These are phyloP conservation scores for Whitmania pigra DNA, from an alignment of 1,140 invertebrate species.

Conservation along the genomic window DNA sequence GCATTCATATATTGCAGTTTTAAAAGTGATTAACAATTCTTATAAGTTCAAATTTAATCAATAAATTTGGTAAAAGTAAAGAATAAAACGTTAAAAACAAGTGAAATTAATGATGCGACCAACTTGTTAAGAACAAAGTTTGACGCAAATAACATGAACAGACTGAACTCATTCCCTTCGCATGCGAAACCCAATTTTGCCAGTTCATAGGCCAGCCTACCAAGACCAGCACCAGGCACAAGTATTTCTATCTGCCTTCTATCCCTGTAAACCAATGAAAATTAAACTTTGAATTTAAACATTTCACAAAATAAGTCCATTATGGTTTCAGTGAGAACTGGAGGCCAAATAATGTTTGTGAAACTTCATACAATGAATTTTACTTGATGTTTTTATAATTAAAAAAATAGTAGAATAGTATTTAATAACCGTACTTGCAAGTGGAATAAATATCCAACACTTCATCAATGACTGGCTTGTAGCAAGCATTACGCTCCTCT, in stretches of 20 bases:
- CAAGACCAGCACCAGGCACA: conserved; percentile 86
- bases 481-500: conserved; percentile 70
- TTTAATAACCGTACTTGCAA: not conserved
- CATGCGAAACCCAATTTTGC: conserved; percentile 73
- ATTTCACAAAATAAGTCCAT: not conserved
- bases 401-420: not conserved
- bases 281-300: not conserved
- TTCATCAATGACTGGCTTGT: conserved; percentile 76
- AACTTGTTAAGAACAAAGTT: conserved; percentile 86
- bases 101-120: conserved; percentile 21
- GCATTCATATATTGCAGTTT: not conserved
- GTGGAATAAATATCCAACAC: conserved; percentile 44
- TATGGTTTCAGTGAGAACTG: no score
- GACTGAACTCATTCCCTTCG: conserved; percentile 92
- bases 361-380: not conserved
- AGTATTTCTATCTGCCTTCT: conserved; percentile 57
- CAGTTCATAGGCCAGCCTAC: conserved; percentile 82
- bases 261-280: conserved; percentile 29
- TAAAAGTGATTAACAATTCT: not conserved
- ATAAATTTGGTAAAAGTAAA: conserved; percentile 5
- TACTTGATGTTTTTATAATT: not conserved
- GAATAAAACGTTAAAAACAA: not conserved
- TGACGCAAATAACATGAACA: conserved; percentile 92
- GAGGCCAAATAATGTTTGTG: not conserved
- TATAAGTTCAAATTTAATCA: not conserved